Conservation (phyloP, 37 sponge, comb jelly and placozoan species). For the Eunapius fragilis region DNA sequence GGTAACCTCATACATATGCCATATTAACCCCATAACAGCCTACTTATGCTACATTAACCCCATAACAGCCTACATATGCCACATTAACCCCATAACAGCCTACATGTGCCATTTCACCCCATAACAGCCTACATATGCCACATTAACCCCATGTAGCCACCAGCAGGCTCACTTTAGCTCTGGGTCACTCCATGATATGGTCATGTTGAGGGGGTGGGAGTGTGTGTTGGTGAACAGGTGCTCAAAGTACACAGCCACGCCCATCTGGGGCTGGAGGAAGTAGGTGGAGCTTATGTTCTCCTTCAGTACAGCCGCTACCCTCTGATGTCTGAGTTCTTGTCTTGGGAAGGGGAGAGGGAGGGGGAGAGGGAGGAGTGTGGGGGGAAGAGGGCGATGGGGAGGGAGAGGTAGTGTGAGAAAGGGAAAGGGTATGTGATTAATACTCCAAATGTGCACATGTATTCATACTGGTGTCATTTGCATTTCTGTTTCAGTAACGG, state of each 20-base stretch:
- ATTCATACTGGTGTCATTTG: too few relatives aligned
- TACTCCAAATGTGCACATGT: too few relatives aligned
- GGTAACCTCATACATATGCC: neutral
- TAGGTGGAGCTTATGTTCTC: constrained; percentile 23
- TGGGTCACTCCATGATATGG: constrained; percentile 23
- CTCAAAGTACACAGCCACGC: constrained; percentile 35
- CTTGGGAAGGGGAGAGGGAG: neutral
- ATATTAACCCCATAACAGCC: too few relatives aligned
- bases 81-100: too few relatives aligned
- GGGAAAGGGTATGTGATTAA: too few relatives aligned
- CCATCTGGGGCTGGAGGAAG: constrained; percentile 14
- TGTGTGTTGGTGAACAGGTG: constrained; percentile 37
- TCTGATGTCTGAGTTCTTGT: constrained; percentile 24
- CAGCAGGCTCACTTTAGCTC: constrained; percentile 23
- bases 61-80: too few relatives aligned
- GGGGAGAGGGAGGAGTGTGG: neutral
- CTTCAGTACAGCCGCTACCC: constrained; percentile 12
- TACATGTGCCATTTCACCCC: neutral
- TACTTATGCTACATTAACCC: too few relatives aligned
- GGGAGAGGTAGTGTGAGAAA: too few relatives aligned
- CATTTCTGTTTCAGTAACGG: too few relatives aligned
- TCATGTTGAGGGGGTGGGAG: constrained; percentile 21
- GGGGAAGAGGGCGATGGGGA: neutral
- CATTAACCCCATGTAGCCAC: neutral
- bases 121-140: neutral